Evolutionary conservation across 2,113 vertebrate species (phyloP), one percentile per base, ranked within the genome.

Genomic region (Tenrec ecaudatus): DNA sequence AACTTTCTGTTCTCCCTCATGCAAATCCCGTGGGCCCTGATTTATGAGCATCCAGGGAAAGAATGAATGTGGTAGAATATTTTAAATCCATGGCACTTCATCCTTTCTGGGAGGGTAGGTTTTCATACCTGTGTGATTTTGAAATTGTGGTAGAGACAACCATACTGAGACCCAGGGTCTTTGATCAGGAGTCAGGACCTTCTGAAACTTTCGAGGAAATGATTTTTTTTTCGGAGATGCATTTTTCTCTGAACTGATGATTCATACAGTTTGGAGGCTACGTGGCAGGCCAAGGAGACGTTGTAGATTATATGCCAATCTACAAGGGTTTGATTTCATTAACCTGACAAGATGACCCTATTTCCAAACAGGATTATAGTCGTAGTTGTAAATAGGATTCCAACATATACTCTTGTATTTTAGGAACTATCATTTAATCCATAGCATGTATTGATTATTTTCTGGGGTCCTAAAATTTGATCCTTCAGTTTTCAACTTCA

Each of bases 101-200:
- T 11, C 6, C 8, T 78, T 3, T 71, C 76, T 2, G 58, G 16
- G 43, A 58, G 3, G 16, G 3, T 4, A 69, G 5, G 10, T 2
- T 85, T 90, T 93, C 25, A 78, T 20, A 36, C 29, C 0, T 68
- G 25, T n/a, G 22, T 71, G 22, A 90, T 83, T 92, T 95, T 79
- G 64, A 90, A 33, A 33, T 62, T 80, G 53, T 27, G 14, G 4
- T 88, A 90, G 64, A 16, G n/a, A 66, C 6, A 80, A 71, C 25
- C 33, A 90, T 66, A 69, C 14, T 2, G 0, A 76, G 75, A 81
- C 22, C 9, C 47, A 62, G 19, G 2, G 66, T 53, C 92, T 86
- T 90, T 66, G 11, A 78, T 58, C 7, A 58, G 22, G 4, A 19
- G 2, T 7, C 47, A 82, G 90, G 69, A 57, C 87, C 47, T 94